A percentile compares a stretch with the other conserved stretches of the same genome.
phyloP scores from a whole-genome alignment of 2,113 vertebrate species.

The Strix aluco region DNA sequence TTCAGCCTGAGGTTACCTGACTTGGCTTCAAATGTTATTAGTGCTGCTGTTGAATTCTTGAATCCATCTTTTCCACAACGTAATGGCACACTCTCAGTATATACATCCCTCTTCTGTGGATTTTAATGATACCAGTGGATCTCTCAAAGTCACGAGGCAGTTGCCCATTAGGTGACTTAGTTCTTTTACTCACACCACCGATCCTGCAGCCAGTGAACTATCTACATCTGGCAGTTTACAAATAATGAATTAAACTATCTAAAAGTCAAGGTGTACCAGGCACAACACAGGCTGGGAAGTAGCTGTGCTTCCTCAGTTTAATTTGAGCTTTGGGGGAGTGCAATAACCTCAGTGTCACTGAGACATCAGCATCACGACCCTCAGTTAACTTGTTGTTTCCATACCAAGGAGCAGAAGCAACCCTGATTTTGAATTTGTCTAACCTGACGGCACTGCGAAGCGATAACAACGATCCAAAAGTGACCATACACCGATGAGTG shows the following conservation, averaged over 20 bases:
- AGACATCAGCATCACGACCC: neutral
- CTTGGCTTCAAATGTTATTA: neutral
- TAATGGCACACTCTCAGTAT: neutral
- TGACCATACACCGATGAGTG: fast-evolving
- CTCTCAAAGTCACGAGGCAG: neutral
- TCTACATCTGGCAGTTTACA: neutral
- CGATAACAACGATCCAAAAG: neutral
- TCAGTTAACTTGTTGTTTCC: neutral
- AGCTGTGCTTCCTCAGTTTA: neutral
- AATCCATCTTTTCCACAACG: neutral
- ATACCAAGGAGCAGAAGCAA: neutral
- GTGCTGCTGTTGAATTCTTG: neutral
- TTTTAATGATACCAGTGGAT: neutral
- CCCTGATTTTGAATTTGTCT: neutral
- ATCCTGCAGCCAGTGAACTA: neutral
- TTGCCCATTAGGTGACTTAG: neutral
- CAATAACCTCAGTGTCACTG: neutral
- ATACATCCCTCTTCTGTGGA: neutral
- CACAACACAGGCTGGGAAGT: neutral
- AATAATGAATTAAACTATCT: neutral
- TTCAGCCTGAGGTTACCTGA: neutral
- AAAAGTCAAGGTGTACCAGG: neutral
- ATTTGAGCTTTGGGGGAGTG: neutral
- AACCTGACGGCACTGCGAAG: fast-evolving
- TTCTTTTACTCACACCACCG: neutral